Evolutionary conservation across 2,888 invertebrate genomes (phyloP), one percentile per base, ranked within the genome.

Genomic region (Harmothoe impar): DNA sequence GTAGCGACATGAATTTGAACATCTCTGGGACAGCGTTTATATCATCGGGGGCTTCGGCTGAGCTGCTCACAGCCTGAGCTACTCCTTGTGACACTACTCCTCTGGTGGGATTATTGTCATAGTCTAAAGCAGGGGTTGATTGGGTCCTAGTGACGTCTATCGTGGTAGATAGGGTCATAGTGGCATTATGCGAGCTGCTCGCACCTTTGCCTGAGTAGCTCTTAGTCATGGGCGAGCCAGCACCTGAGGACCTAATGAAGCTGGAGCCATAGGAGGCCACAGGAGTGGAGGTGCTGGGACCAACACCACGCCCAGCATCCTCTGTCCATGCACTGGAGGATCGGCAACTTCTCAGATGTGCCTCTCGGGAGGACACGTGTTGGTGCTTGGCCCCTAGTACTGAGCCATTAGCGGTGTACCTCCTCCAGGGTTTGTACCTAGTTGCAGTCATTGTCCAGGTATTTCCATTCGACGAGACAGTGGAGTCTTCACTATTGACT

Each of bases 1-100:
- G 86, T 10, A 86, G 15, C 25, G 86, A 86, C 54, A 54, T 86
- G 25, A 54, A 86, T 0, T 86, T 51, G 54, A 86, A 86, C 33
- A 86, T 17, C 29, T 25, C 86, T 25, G 5, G 54, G 17, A 86
- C 54, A 25, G 31, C 33, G 15, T 81, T 43, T 17, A 35, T 43
- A 31, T 15, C 17, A 29, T 0, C 20, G 12, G 72, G 5, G 3
- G 62, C 62, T 62, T 15, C 62, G 7, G 20, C 31, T 77, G 77
- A 77, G 31, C 77, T 77, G 77, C 77, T 77, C 25, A n/a, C 3
- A 20, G 77, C 77, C 23, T 77, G 77, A 77, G 3, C 62, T n/a
- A 25, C n/a, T 62, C 62, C 23, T 62, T 23, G 62, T 12, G 62
- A 23, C 62, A n/a, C 31, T 77, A 25, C 25, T 77, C 17, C 25